Conservation (phyloP, 92 coral and sea anemone species). For the Actinernus sp. region DNA sequence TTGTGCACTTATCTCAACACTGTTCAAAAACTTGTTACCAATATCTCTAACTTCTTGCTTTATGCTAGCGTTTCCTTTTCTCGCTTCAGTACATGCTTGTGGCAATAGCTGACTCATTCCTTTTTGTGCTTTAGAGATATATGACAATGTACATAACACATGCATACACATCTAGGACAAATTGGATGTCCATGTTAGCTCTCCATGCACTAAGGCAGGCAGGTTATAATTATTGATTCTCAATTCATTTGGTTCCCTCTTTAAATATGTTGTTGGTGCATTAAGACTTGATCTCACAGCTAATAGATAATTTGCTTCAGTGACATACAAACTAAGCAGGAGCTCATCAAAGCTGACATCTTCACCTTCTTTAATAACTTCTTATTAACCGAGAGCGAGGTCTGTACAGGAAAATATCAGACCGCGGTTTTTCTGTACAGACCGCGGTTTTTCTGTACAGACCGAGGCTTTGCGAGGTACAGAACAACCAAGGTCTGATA, state of each 20-base stretch:
- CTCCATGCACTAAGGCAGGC: constrained; percentile 68
- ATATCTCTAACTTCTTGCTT: constrained; percentile 33
- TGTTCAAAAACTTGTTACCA: constrained; percentile 42
- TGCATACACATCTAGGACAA: constrained; percentile 72
- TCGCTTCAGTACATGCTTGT: constrained; percentile 46
- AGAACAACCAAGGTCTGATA: too few species aligned
- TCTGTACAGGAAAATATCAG: too few species aligned
- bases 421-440: too few species aligned
- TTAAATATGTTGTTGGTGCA: constrained; percentile 61
- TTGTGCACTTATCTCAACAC: constrained; percentile 44
- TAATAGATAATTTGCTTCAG: constrained; percentile 53
- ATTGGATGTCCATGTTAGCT: constrained; percentile 66
- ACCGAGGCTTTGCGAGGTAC: too few species aligned
- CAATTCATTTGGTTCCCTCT: constrained; percentile 55
- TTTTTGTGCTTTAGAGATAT: constrained; percentile 61
- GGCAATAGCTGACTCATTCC: constrained; percentile 61
- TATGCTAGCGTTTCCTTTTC: constrained; percentile 40
- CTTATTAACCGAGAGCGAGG: too few species aligned
- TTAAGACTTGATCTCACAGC: constrained; percentile 55
- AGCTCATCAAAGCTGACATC: constrained; percentile 71
- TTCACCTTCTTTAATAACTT: constrained; percentile 55
- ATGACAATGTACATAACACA: constrained; percentile 71
- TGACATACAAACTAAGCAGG: constrained; percentile 23
- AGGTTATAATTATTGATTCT: constrained; percentile 60
- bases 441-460: too few species aligned